Percentiles rank a stretch among this genome's conserved stretches.
These are phyloP conservation scores for Ifrita kowaldi DNA, from an alignment of 2,113 vertebrate genomes.

Conservation along the genomic window DNA sequence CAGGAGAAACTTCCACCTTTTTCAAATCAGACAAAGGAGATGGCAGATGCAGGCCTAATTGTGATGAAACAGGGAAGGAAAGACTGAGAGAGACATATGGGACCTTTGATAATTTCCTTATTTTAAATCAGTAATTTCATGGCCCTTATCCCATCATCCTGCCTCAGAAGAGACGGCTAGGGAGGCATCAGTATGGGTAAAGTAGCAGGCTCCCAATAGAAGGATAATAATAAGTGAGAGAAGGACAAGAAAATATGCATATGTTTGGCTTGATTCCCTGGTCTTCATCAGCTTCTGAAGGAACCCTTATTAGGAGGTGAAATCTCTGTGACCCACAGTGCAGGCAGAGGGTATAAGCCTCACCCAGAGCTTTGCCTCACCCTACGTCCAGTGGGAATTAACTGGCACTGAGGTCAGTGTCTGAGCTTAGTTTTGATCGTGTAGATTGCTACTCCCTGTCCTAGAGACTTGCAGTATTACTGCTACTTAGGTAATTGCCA, in stretches of 20 bases:
- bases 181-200: neutral
- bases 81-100: neutral
- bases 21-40: neutral
- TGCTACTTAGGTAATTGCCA: neutral
- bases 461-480: neutral
- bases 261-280: neutral
- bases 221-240: neutral
- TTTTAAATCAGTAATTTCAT: neutral
- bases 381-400: rapidly evolving
- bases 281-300: neutral
- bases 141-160: neutral
- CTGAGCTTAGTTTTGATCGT: neutral
- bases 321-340: neutral
- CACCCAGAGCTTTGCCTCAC: neutral
- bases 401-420: neutral
- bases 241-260: neutral
- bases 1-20: neutral
- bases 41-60: neutral
- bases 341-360: neutral
- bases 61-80: neutral
- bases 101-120: neutral
- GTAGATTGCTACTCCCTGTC: neutral
- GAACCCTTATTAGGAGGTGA: neutral
- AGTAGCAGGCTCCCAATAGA: neutral
- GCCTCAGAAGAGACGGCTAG: neutral